Percentiles rank a stretch among this genome's conserved stretches.
Evolutionary conservation across 2,888 invertebrate species (phyloP).

Genomic region (Cantharis rufa): DNA sequence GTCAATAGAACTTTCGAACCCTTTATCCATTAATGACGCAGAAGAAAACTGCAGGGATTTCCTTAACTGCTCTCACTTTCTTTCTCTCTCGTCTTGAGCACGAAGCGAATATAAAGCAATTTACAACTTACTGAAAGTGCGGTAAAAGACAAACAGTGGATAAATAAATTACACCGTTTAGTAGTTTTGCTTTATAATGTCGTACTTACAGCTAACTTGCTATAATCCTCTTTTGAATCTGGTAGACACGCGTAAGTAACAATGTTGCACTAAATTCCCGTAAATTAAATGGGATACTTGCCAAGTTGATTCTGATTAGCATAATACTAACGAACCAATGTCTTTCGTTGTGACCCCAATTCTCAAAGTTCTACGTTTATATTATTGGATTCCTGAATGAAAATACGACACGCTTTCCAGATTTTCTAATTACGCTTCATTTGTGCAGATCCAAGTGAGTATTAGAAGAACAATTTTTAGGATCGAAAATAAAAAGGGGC

Average conservation of each 20-base stretch:
- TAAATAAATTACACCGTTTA: background rate
- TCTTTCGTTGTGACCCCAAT: background rate
- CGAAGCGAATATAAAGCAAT: background rate
- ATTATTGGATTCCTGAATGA: background rate
- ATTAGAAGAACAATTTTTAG: background rate
- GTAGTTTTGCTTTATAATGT: background rate
- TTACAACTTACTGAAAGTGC: background rate
- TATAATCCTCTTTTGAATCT: background rate
- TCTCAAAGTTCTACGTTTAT: background rate
- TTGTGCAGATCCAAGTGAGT: background rate
- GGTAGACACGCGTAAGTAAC: conserved; percentile 2
- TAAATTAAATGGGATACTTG: background rate
- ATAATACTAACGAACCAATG: conserved; percentile 3
- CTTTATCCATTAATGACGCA: background rate
- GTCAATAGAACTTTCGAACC: background rate
- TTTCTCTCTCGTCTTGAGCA: background rate
- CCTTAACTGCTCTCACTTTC: background rate
- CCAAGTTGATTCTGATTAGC: background rate
- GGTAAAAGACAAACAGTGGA: background rate
- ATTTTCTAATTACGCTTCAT: background rate
- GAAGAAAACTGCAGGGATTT: background rate
- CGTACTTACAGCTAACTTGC: background rate
- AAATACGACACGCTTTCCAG: background rate
- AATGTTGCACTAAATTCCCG: background rate
- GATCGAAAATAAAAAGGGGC: background rate